Evolutionary conservation across 2,888 invertebrate species (phyloP).

Genomic region (Lasioglossum villosulum): DNA sequence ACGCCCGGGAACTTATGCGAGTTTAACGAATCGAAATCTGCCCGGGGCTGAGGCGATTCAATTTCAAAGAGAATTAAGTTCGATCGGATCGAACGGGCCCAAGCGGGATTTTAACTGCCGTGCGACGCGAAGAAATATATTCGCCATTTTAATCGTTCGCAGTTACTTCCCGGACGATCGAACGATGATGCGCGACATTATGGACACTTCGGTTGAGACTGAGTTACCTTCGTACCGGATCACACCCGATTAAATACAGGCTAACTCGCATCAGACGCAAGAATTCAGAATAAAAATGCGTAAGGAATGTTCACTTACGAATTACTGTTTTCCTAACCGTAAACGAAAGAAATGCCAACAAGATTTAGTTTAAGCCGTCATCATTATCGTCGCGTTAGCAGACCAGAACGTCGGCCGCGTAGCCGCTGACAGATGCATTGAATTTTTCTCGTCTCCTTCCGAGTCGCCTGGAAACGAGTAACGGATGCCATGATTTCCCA

Average conservation of each 20-base stretch:
- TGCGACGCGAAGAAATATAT: neutral
- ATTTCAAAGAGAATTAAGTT: neutral
- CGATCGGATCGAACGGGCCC: neutral
- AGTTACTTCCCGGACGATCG: too few species aligned
- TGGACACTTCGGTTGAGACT: neutral
- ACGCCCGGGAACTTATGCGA: neutral
- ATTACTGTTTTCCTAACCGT: neutral
- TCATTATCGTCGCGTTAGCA: constrained; percentile 44
- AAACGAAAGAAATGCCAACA: neutral
- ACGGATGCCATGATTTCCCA: constrained; percentile 73
- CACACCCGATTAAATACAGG: neutral
- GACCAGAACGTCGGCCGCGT: constrained; percentile 25
- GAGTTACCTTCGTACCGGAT: too few species aligned
- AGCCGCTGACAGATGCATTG: constrained; percentile 66
- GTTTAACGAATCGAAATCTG: constrained; percentile 11
- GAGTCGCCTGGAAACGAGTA: constrained; percentile 60
- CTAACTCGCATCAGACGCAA: neutral
- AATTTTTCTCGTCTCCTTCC: constrained; percentile 66
- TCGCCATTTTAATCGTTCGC: neutral
- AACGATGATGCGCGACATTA: neutral
- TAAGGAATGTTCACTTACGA: too few species aligned
- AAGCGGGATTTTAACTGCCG: neutral
- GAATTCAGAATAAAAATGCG: too few species aligned
- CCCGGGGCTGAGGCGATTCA: neutral
- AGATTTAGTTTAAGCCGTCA: constrained; percentile 35